These are phyloP conservation scores for Prostheceraeus crozeri DNA, from an alignment of 2,888 invertebrate genomes.

Conservation along the genomic window DNA sequence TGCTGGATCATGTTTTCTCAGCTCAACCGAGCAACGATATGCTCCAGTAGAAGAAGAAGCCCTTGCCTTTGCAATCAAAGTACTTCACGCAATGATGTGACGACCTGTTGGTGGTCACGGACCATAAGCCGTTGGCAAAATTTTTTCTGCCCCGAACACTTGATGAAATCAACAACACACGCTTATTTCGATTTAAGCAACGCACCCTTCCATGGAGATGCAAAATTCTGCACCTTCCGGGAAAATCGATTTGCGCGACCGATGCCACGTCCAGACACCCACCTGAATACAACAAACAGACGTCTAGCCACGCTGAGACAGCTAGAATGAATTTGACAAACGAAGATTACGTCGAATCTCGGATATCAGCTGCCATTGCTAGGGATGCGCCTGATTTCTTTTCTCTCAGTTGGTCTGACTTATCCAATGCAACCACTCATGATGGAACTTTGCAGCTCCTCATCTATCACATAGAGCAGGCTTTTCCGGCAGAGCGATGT, in stretches of 20 bases:
- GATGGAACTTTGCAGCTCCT: conserved; percentile 2
- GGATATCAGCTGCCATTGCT: conserved; percentile 3
- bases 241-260: conserved; percentile 16
- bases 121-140: conserved; percentile 21
- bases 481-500: background rate
- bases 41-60: conserved; percentile 27
- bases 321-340: too few species aligned
- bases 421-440: background rate
- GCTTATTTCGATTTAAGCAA: conserved; percentile 28
- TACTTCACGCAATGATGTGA: conserved; percentile 7
- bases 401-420: conserved; percentile 12
- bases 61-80: conserved; percentile 34
- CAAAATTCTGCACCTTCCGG: conserved; percentile 28
- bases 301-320: too few species aligned
- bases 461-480: background rate
- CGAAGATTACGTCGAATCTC: background rate
- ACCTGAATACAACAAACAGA: too few species aligned
- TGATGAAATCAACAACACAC: conserved; percentile 28
- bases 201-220: conserved; percentile 25
- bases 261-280: conserved; percentile 30
- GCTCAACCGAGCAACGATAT: conserved; percentile 7
- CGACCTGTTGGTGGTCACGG: background rate
- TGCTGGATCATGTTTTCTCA: conserved; percentile 8
- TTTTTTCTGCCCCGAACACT: conserved; percentile 24
- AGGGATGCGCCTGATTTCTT: conserved; percentile 15